Evolutionary conservation across 2,797 vertebrate species (phyloP).

Genomic region (Siniperca undulata): DNA sequence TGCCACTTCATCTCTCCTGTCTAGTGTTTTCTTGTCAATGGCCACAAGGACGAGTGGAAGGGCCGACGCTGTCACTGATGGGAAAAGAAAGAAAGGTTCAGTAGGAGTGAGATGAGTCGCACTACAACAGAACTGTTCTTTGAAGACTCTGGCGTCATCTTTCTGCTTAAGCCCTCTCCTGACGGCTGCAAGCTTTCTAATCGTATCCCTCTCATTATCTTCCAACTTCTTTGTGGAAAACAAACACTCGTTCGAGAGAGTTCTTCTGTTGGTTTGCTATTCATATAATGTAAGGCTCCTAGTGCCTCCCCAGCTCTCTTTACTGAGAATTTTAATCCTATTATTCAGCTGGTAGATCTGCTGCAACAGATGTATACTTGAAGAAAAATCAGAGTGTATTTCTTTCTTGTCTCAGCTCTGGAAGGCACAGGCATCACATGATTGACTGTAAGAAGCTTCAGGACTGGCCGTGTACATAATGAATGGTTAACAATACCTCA

Average conservation of each 20-base stretch:
- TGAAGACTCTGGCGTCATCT: slow-evolving; percentile 26
- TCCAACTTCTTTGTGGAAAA: slow-evolving; percentile 13
- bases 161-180: slow-evolving; percentile 30
- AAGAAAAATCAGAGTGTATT: slow-evolving; percentile 2
- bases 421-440: neutral
- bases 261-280: slow-evolving; percentile 14
- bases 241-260: slow-evolving; percentile 1
- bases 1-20: neutral
- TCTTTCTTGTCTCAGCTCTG: slow-evolving; percentile 21
- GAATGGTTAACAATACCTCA: slow-evolving; percentile 7
- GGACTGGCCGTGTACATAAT: neutral
- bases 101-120: neutral
- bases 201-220: slow-evolving; percentile 25
- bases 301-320: slow-evolving; percentile 16
- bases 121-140: slow-evolving; percentile 16
- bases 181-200: slow-evolving; percentile 18
- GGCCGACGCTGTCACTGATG: slow-evolving; percentile 7
- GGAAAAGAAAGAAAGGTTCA: slow-evolving; percentile 5
- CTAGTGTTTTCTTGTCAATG: neutral
- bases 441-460: slow-evolving; percentile 19
- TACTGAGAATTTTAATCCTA: slow-evolving; percentile 30
- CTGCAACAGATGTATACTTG: slow-evolving; percentile 35
- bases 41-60: neutral
- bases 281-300: slow-evolving; percentile 1
- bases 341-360: slow-evolving; percentile 44